Conservation (phyloP, 2,113 vertebrate genomes). For the Ammodytes dubius region DNA sequence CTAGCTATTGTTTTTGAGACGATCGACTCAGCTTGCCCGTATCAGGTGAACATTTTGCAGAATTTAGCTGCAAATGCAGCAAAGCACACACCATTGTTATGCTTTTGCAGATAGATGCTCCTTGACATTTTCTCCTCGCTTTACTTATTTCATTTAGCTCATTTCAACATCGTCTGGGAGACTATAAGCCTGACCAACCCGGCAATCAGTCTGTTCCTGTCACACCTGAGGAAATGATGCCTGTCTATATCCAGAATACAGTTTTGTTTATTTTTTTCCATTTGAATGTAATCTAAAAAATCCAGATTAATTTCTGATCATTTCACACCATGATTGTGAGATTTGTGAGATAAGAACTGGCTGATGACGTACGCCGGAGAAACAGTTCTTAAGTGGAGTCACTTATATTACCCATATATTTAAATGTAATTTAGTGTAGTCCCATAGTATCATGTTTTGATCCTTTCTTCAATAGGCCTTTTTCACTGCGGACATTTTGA, state of each 20-base stretch:
- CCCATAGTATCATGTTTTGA: background rate
- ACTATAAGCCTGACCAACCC: no score
- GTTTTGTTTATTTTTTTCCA: background rate
- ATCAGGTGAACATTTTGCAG: no score
- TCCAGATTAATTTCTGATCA: background rate
- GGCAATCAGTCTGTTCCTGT: no score
- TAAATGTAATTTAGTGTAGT: background rate
- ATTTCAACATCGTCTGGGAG: no score
- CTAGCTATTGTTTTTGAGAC: no score
- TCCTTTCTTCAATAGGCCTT: background rate
- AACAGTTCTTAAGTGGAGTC: background rate
- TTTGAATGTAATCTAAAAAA: background rate
- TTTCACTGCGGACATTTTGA: background rate
- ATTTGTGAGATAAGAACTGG: background rate
- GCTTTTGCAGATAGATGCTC: no score
- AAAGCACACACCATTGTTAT: no score
- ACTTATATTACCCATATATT: background rate
- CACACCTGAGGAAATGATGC: conserved; percentile 12
- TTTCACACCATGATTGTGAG: background rate
- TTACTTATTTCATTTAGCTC: no score
- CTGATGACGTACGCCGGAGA: background rate
- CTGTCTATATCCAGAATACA: background rate
- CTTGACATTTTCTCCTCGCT: no score
- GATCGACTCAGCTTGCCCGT: no score
- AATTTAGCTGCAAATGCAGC: no score